Evolutionary conservation across 2,113 vertebrate species (phyloP).

Genomic region (Sander lucioperca): DNA sequence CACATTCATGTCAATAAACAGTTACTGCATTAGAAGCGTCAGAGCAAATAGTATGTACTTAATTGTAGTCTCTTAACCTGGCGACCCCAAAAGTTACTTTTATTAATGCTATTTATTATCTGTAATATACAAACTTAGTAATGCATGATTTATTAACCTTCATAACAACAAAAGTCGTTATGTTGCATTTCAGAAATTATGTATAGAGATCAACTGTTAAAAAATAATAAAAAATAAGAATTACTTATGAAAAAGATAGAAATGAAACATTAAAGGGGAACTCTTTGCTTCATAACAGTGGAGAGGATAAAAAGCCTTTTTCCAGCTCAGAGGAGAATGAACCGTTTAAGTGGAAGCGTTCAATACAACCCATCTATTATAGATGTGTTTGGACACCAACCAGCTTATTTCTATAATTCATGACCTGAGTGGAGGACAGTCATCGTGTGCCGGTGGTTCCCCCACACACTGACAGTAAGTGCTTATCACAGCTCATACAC

Average conservation of each 20-base stretch:
- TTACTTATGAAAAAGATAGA: neutral
- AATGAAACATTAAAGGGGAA: neutral
- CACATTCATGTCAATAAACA: neutral
- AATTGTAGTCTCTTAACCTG: neutral
- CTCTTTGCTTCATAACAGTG: conserved; percentile 18
- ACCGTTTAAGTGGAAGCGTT: conserved; percentile 49
- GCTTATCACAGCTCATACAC: conserved; percentile 60
- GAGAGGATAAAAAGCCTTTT: neutral
- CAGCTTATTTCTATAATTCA: conserved; percentile 75
- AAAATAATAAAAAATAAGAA: neutral
- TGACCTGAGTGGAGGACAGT: conserved; percentile 54
- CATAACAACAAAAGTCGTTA: conserved; percentile 2
- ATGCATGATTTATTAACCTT: neutral
- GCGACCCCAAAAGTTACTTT: neutral
- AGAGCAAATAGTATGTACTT: neutral
- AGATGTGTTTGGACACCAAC: conserved; percentile 67
- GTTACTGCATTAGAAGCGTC: neutral
- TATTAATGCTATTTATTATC: neutral
- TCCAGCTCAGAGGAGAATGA: conserved; percentile 57
- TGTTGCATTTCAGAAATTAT: neutral
- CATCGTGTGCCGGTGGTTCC: conserved; percentile 35
- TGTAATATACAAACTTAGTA: neutral
- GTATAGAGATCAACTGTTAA: neutral
- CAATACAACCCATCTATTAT: conserved; percentile 73
- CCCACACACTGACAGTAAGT: conserved; percentile 57